phyloP scores from a whole-genome alignment of 2,888 invertebrate species.

The Heteromurus nitidus region DNA sequence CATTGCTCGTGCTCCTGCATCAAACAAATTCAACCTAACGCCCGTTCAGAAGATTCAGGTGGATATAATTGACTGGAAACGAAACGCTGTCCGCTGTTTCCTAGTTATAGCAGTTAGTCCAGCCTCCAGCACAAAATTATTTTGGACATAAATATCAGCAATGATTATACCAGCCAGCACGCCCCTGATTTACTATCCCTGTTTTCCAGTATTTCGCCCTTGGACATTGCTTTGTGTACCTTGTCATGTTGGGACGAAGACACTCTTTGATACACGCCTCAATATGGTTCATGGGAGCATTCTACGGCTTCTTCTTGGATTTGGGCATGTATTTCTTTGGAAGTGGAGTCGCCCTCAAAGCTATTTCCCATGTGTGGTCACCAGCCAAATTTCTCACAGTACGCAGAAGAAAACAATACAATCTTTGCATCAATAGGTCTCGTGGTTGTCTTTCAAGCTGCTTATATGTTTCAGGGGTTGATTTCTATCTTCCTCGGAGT shows the following conservation, averaged over 20 bases:
- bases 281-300: background rate
- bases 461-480: too few species aligned
- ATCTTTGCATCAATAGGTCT: too few species aligned
- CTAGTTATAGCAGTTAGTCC: constrained; percentile 14
- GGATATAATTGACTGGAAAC: constrained; percentile 34
- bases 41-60: background rate
- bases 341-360: constrained; percentile 6
- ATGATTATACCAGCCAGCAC: too few species aligned
- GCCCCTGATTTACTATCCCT: too few species aligned
- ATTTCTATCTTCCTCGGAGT: too few species aligned
- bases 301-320: constrained; percentile 22
- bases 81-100: constrained; percentile 8
- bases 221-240: constrained; percentile 2
- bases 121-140: too few species aligned
- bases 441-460: too few species aligned
- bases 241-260: background rate
- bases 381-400: too few species aligned
- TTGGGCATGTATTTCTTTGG: constrained; percentile 23
- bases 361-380: constrained; percentile 8
- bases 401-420: too few species aligned
- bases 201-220: constrained; percentile 16
- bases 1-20: background rate
- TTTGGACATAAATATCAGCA: background rate
- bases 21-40: constrained; percentile 1
- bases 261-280: background rate